Evolutionary conservation across 2,888 invertebrate genomes (phyloP).

Genomic region (Blastobasis adustella): DNA sequence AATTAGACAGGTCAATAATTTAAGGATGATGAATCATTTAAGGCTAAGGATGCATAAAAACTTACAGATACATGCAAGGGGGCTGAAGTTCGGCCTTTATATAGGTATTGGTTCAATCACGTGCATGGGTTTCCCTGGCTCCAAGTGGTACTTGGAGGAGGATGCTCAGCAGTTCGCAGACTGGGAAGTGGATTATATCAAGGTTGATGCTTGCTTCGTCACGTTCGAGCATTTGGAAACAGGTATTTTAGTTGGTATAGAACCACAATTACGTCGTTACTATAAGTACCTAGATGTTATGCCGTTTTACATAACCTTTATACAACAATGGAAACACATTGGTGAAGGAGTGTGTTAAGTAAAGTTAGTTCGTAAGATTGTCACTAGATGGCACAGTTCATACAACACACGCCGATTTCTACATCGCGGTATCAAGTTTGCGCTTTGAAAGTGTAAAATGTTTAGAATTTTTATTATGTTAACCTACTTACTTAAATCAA

Average conservation of each 20-base stretch:
- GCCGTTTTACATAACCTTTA: too few relatives aligned
- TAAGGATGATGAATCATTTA: not conserved
- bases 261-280: not conserved
- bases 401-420: too few relatives aligned
- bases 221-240: conserved; percentile 47
- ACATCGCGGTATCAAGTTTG: too few relatives aligned
- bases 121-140: conserved; percentile 86
- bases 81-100: conserved; percentile 88
- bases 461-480: too few relatives aligned
- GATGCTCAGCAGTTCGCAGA: conserved; percentile 85
- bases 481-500: too few relatives aligned
- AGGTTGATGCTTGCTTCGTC: conserved; percentile 88
- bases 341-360: too few relatives aligned
- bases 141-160: conserved; percentile 70
- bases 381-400: too few relatives aligned
- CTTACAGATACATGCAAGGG: conserved; percentile 78
- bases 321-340: too few relatives aligned
- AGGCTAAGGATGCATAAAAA: conserved; percentile 1
- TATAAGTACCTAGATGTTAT: too few relatives aligned
- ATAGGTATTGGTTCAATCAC: conserved; percentile 85
- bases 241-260: not conserved
- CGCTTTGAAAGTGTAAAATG: too few relatives aligned
- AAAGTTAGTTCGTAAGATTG: too few relatives aligned
- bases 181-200: conserved; percentile 88
- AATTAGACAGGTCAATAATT: not conserved